Evolutionary conservation across 2,888 invertebrate species (phyloP).

Genomic region (Lydus trimaculatus): DNA sequence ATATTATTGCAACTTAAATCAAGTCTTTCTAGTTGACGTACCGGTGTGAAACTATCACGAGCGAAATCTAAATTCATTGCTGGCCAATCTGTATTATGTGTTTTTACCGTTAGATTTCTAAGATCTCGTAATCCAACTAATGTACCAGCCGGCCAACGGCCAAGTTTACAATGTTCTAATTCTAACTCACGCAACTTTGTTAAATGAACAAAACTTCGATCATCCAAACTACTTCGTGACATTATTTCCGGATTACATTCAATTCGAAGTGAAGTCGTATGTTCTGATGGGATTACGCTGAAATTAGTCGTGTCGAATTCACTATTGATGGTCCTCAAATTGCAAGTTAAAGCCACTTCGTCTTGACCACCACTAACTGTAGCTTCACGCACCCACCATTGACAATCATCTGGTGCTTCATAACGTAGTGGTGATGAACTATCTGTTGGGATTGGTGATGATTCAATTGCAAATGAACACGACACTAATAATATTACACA

Average conservation of each 20-base stretch:
- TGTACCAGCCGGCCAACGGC: constrained; percentile 81
- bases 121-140: constrained; percentile 82
- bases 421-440: constrained; percentile 65
- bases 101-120: constrained; percentile 83
- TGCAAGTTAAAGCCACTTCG: constrained; percentile 80
- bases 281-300: constrained; percentile 84
- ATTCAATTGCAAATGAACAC: constrained; percentile 23
- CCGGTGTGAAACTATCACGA: constrained; percentile 77
- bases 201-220: constrained; percentile 81
- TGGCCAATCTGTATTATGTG: constrained; percentile 85
- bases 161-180: constrained; percentile 87
- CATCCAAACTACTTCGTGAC: constrained; percentile 80
- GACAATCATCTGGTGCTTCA: constrained; percentile 87
- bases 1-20: constrained; percentile 90
- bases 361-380: constrained; percentile 63
- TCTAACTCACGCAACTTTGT: constrained; percentile 80
- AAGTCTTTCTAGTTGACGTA: constrained; percentile 80
- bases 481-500: constrained; percentile 13
- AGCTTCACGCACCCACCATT: constrained; percentile 75
- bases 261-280: constrained; percentile 79
- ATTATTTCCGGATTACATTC: constrained; percentile 82
- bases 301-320: constrained; percentile 89
- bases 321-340: constrained; percentile 84
- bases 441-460: constrained; percentile 43
- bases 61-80: constrained; percentile 85